These are phyloP conservation scores for Octodonta nipae DNA, from an alignment of 2,888 invertebrate species.

Conservation along the genomic window DNA sequence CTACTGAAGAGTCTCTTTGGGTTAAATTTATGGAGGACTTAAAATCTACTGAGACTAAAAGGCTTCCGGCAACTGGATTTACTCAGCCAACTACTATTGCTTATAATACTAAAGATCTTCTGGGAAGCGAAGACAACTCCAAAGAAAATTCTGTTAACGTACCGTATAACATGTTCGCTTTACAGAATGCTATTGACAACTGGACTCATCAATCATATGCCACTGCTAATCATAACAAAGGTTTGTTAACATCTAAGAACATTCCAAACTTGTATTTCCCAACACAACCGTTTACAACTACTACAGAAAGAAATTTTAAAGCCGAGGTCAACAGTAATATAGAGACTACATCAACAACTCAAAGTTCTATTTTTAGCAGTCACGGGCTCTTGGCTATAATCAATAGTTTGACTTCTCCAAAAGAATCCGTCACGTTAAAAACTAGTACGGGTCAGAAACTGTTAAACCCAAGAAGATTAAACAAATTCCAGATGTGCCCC, in stretches of 20 bases:
- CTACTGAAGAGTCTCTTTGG: conserved; percentile 27
- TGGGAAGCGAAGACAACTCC: conserved; percentile 25
- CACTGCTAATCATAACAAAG: conserved; percentile 33
- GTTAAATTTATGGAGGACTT: conserved; percentile 37
- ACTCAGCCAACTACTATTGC: conserved; percentile 25
- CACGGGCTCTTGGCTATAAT: too few relatives aligned
- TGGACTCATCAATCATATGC: conserved; percentile 71
- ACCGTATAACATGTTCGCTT: conserved; percentile 55
- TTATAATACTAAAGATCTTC: conserved; percentile 40
- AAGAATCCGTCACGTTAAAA: conserved; percentile 25
- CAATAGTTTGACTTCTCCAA: conserved; percentile 3
- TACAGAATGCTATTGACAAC: conserved; percentile 72
- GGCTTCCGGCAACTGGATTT: conserved; percentile 31
- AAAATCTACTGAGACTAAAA: conserved; percentile 39
- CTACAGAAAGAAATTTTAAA: too few relatives aligned
- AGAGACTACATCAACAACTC: conserved; percentile 21
- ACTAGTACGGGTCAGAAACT: too few relatives aligned
- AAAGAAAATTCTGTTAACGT: conserved; percentile 30
- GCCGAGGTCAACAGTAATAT: conserved; percentile 17
- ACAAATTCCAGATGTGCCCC: too few relatives aligned
- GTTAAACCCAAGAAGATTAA: too few relatives aligned
- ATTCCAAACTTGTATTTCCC: conserved; percentile 67
- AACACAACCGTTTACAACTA: conserved; percentile 35
- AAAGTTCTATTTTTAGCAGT: conserved; percentile 38
- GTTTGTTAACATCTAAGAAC: conserved; percentile 54